Percentiles rank a stretch among this genome's conserved stretches.
Conservation (phyloP, 2,113 vertebrate genomes). For the Syngnathus floridae region DNA sequence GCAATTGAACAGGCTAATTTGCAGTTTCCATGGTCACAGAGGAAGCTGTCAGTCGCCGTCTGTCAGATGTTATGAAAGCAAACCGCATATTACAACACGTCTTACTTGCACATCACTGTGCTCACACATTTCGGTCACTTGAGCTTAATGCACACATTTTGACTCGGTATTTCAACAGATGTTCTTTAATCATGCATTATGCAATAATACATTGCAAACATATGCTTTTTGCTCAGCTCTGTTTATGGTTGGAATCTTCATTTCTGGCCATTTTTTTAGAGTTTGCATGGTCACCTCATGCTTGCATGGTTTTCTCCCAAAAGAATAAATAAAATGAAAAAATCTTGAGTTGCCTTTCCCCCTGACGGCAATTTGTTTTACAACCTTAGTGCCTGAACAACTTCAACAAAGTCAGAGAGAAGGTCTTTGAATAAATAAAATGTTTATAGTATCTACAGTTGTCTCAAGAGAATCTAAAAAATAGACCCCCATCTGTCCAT, state of each 20-base stretch:
- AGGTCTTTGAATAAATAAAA: not conserved
- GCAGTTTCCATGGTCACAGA: slow-evolving; percentile 56
- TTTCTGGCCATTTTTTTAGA: too few relatives aligned
- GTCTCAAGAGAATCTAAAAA: slow-evolving; percentile 5
- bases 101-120: not conserved
- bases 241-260: not conserved
- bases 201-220: not conserved
- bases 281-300: too few relatives aligned
- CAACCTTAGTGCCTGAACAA: not conserved
- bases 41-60: slow-evolving; percentile 43
- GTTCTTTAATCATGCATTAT: not conserved
- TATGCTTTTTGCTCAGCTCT: not conserved
- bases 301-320: too few relatives aligned
- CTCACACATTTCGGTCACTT: not conserved
- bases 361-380: too few relatives aligned
- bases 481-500: slow-evolving; percentile 20
- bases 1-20: slow-evolving; percentile 43
- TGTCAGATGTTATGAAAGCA: slow-evolving; percentile 39
- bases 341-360: not conserved
- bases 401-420: not conserved
- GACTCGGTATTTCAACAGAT: slow-evolving; percentile 6
- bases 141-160: not conserved
- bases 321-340: too few relatives aligned
- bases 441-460: slow-evolving; percentile 9
- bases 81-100: slow-evolving; percentile 22